Evolutionary conservation across 2,113 vertebrate species (phyloP), one percentile per base, ranked within the genome.

Genomic region (Labeo rohita): DNA sequence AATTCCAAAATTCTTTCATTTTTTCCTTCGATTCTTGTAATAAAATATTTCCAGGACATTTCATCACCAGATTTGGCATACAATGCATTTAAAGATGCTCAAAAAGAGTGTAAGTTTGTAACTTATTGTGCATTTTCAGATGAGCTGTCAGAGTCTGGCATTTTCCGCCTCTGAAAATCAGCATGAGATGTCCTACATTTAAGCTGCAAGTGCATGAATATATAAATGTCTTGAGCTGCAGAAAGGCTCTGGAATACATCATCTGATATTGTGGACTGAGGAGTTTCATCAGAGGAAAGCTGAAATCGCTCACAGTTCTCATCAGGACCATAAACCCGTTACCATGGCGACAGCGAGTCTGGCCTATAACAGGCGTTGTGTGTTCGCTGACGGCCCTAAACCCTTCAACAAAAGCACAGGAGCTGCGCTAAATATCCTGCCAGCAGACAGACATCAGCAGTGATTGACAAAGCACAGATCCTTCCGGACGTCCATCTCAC

Each of bases 141-240:
- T 3, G 39, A 45, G 70, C 43, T 12, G 68, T 72, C 39, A 72
- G 7, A 56, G 76, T 56, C 4, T 2, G 23, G 13, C 54, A 65
- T 49, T 81, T 81, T 47, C 28, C 18, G 39, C 66, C 79, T 74
- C 47, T 52, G 34, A 23, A 86, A 83, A 68, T 66, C 79, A 83
- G 45, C 70, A 76, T 47, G 79, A 47, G 54, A 76, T 66, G 79
- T 54, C 61, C 68, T 10, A 56, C 49, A 74, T 54, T 80, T n/a
- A 45, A 56, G 9, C 77, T 15, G 23, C 21, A 47, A 23, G n/a
- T 68, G 39, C 39, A 74, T 66, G 47, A 85, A 65, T 76, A 18
- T 36, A 66, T 65, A 10, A 77, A 66, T n/a, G 73, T 36, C 28
- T 77, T 28, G 84, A 86, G 89, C 86, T 83, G 88, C 43, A 68